A percentile compares a stretch with the other conserved stretches of the same genome.
Evolutionary conservation across 35 echinoderm and acorn worm genomes (phyloP).

Genomic region (Chiridota heheva): DNA sequence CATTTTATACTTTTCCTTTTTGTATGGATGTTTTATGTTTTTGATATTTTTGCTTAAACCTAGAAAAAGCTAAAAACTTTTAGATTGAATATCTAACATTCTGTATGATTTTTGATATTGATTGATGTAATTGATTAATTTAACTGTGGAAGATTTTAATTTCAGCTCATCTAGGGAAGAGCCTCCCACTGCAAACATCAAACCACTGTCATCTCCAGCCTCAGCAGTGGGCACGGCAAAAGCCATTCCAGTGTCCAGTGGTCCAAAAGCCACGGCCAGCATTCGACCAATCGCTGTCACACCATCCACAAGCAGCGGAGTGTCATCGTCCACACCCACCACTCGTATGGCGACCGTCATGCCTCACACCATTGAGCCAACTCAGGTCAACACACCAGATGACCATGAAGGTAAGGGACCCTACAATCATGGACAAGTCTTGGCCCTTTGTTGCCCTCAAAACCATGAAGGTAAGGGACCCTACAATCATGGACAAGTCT

Average conservation of each 20-base stretch:
- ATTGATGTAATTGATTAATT: too few species aligned
- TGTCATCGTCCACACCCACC: conserved; percentile 40
- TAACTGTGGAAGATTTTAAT: too few species aligned
- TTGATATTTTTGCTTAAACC: too few species aligned
- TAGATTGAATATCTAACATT: too few species aligned
- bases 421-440: too few species aligned
- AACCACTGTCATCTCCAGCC: conserved; percentile 81
- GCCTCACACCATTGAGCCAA: conserved; percentile 74
- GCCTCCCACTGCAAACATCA: conserved; percentile 95
- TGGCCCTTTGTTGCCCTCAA: too few species aligned
- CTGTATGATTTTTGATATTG: too few species aligned
- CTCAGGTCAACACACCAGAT: conserved; percentile 25
- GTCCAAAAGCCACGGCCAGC: conserved; percentile 78
- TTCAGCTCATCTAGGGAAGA: conserved; percentile 84
- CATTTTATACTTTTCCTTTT: too few species aligned
- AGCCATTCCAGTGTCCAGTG: conserved; percentile 37
- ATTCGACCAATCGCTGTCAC: conserved; percentile 92
- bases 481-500: too few species aligned
- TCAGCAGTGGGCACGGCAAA: conserved; percentile 63
- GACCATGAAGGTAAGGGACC: conserved; percentile 49
- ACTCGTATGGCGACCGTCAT: conserved; percentile 97
- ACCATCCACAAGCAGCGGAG: conserved; percentile 58
- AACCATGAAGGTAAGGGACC: conserved; percentile 47
- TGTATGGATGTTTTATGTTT: too few species aligned
- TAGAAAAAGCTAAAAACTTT: too few species aligned